These are phyloP conservation scores for Neoniphon sammara DNA, from an alignment of 2,797 vertebrate genomes.

Conservation along the genomic window DNA sequence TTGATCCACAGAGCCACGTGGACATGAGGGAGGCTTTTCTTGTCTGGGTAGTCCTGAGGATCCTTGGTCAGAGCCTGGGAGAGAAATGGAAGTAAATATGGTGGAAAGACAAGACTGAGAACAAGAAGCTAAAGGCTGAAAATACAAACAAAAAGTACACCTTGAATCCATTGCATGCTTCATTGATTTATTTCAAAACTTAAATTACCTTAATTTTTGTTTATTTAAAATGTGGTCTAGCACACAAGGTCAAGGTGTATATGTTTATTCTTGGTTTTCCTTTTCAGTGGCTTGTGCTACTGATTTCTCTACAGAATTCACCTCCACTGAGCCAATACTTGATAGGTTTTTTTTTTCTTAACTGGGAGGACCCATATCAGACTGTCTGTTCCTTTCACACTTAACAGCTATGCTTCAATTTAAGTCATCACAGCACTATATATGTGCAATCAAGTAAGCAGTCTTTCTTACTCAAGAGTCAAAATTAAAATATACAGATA, in stretches of 20 bases:
- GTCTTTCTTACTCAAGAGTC: background rate
- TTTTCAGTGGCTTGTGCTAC: background rate
- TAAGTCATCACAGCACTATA: background rate
- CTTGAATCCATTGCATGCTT: no score
- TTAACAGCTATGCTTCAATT: background rate
- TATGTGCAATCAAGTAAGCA: background rate
- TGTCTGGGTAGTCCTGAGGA: conserved; percentile 98
- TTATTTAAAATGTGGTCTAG: no score
- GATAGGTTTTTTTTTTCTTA: background rate
- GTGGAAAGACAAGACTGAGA: background rate
- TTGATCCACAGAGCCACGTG: conserved; percentile 99
- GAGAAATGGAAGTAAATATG: background rate
- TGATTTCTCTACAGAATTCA: background rate
- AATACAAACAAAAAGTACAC: no score
- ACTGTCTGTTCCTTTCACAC: background rate
- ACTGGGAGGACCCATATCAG: background rate
- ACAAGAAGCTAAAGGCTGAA: background rate
- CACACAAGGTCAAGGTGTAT: no score
- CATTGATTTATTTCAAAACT: no score
- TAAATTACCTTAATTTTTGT: no score
- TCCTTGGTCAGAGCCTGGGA: conserved; percentile 94
- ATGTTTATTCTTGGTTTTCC: background rate
- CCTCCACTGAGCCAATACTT: background rate
- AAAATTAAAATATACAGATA: background rate
- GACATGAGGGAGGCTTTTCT: conserved; percentile 94